Evolutionary conservation across 1,140 invertebrate species (phyloP).

Genomic region (Anadara kagoshimensis): DNA sequence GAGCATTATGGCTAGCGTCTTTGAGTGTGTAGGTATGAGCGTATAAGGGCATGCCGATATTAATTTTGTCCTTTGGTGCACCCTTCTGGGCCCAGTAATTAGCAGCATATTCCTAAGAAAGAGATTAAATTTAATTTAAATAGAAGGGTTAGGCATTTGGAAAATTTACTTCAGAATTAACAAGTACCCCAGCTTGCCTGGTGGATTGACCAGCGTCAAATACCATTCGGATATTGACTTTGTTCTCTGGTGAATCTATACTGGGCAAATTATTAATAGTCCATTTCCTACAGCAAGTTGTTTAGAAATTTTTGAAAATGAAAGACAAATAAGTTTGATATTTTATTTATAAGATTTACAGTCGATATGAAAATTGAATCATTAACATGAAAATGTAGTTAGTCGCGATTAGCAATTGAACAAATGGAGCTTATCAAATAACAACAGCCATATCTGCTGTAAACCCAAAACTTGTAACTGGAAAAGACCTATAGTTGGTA

Average conservation of each 20-base stretch:
- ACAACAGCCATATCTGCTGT: too few species aligned
- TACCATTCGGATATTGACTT: not conserved
- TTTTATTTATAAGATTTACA: too few species aligned
- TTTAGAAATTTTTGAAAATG: too few species aligned
- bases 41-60: constrained; percentile 90
- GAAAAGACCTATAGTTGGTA: too few species aligned
- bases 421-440: too few species aligned
- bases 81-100: constrained; percentile 76
- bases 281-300: too few species aligned
- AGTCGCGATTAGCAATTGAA: too few species aligned
- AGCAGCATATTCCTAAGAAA: constrained; percentile 59
- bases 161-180: not conserved
- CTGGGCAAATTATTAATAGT: not conserved
- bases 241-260: not conserved
- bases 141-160: not conserved
- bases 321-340: too few species aligned
- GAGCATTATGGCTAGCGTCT: constrained; percentile 11
- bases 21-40: constrained; percentile 58
- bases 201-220: not conserved
- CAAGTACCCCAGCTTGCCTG: not conserved
- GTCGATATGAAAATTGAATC: too few species aligned
- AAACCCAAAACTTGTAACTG: too few species aligned
- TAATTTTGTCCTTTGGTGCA: constrained; percentile 94
- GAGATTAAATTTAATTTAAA: too few species aligned
- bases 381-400: too few species aligned